Evolutionary conservation across 2,113 vertebrate species (phyloP), one percentile per base, ranked within the genome.

Genomic region (Platanista minor): DNA sequence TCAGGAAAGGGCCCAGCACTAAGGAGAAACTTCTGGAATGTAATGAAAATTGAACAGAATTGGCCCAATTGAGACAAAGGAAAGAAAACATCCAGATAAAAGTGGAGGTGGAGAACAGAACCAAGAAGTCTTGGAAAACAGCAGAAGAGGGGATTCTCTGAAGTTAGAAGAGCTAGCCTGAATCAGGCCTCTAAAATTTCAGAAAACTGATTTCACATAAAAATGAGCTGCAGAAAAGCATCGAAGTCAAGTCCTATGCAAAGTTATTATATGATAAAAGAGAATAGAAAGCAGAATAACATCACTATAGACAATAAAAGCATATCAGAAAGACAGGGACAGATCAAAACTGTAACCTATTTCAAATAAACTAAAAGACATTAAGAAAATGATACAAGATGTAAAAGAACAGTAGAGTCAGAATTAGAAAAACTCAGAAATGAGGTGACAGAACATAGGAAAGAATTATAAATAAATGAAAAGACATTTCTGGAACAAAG

Each of bases 391-490:
- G 61, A 94, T 82, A 77, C 43, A 87, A 95, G 62, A 90, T 88
- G 33, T 88, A 77, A 97, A 94, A 94, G 59, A 94, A 92, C 3
- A 80, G 27, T 71, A 90, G 64, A 90, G 49, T 94, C 74, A 94
- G 87, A 96, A 87, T 96, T 80, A 23, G 21, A 82, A 92, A 96
- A 94, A 82, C 62, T 96, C 91, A 77, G 64, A 92, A 91, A 94
- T 67, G 81, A 96, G 72, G 20, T 96, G 91, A 97, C 81, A 95
- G 49, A 84, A 41, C 54, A 77, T 4, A 49, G 67, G 25, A 39
- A 80, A 80, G 71, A 94, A 90, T 93, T 90, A 95, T 88, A 94
- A 96, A 97, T 95, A 92, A 90, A 82, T 95, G 46, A 88, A 94
- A 89, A 94, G 86, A 41, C 64, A 82, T 64, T 96, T 95, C 41